Evolutionary conservation across 2,113 vertebrate genomes (phyloP), one percentile per base, ranked within the genome.

Genomic region (Spheniscus mendiculus): DNA sequence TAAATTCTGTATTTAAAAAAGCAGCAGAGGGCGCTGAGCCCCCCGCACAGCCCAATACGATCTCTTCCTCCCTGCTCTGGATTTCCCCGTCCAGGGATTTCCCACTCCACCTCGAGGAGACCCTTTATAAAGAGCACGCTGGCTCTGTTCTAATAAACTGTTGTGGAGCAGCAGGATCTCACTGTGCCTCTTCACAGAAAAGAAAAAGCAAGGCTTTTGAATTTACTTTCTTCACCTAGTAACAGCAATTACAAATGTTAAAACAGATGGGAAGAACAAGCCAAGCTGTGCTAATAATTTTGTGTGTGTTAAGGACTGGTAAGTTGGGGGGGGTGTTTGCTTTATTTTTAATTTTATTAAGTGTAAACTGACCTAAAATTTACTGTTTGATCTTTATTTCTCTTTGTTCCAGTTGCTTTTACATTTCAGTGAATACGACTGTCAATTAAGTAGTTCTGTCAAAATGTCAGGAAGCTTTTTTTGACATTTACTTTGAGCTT

Each of bases 1-100:
- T 16, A 6, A 18, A 6, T 7, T 21, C 19, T 4, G 10, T 9
- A 1, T 7, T 7, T 5, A 12, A 15, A 5, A 18, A 53, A 34
- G 84, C 95, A 90, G 87, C 79, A 95, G 97, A 92, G 94, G 94
- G 97, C 94, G 95, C 96, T 59, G 92, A 83, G 89, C 50, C 45
- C 20, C 4, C 25, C 18, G 19, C 77, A 4, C 73, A 9, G 12
- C 53, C 56, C 6, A 3, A 0, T 4, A 0, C 0, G 38, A 21
- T 14, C 9, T 45, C 23, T 59, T 78, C 83, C 55, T 65, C 69
- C 77, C 38, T 4, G 8, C 53, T 7, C 42, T 78, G 95, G 71
- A 52, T 15, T 96, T 95, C 77, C 93, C 96, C 53, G 11, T 4
- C 56, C 67, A 4, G 95, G 94, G 77, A 67, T 96, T 97, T 95